A percentile compares a stretch with the other conserved stretches of the same genome.
Evolutionary conservation across 2,888 invertebrate species (phyloP).

Genomic region (Eremobia ochroleuca): DNA sequence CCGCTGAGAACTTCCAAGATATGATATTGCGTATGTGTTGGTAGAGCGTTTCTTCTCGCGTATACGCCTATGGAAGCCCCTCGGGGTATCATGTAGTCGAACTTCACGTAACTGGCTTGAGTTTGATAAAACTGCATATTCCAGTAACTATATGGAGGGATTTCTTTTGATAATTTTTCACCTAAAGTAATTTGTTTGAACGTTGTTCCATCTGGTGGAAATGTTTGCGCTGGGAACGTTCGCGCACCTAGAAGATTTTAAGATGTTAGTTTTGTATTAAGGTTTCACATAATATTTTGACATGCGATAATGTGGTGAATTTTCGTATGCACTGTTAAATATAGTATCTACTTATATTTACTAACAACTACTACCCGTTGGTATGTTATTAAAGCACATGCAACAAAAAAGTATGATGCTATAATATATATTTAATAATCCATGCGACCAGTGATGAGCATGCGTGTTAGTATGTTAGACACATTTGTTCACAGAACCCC

Average conservation of each 20-base stretch:
- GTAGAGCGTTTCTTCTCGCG: conserved; percentile 97
- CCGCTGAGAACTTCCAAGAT: conserved; percentile 98
- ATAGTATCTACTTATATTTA: conserved; percentile 32
- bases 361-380: conserved; percentile 53
- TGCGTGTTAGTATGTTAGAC: conserved; percentile 84
- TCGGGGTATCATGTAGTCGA: conserved; percentile 97
- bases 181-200: conserved; percentile 97
- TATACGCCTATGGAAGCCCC: conserved; percentile 98
- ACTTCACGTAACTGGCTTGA: conserved; percentile 97
- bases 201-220: conserved; percentile 98
- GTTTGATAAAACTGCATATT: conserved; percentile 99
- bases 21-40: conserved; percentile 99
- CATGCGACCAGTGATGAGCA: conserved; percentile 66
- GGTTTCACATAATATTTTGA: conserved; percentile 34
- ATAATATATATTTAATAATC: conserved; percentile 55
- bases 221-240: conserved; percentile 97
- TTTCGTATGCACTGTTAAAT: conserved; percentile 48
- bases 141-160: conserved; percentile 98
- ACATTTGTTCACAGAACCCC: conserved; percentile 73
- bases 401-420: conserved; percentile 70
- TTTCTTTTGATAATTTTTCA: conserved; percentile 96
- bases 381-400: conserved; percentile 73
- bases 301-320: conserved; percentile 83
- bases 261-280: conserved; percentile 60
- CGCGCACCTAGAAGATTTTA: conserved; percentile 93